Evolutionary conservation across 2,888 invertebrate species (phyloP).

Genomic region (Fissipunctia ypsillon): DNA sequence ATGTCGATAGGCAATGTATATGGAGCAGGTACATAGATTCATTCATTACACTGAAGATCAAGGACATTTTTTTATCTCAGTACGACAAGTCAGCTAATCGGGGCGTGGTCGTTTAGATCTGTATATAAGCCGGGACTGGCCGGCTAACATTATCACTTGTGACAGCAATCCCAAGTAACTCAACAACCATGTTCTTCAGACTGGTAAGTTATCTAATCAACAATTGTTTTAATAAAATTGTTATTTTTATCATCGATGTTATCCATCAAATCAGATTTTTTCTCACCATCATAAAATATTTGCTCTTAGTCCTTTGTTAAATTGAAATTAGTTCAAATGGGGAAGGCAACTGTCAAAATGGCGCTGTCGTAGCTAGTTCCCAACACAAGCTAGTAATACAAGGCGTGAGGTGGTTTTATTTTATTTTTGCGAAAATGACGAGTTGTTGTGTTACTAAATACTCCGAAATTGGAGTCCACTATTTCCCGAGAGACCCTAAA

Average conservation of each 20-base stretch:
- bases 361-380: too few relatives aligned
- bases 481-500: too few relatives aligned
- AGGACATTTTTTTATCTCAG: slow-evolving; percentile 85
- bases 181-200: slow-evolving; percentile 86
- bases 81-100: slow-evolving; percentile 73
- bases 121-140: slow-evolving; percentile 82
- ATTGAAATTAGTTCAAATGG: too few relatives aligned
- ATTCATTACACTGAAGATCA: slow-evolving; percentile 86
- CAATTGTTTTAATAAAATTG: neutral
- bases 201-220: slow-evolving; percentile 77
- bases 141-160: slow-evolving; percentile 83
- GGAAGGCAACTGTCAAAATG: too few relatives aligned
- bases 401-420: too few relatives aligned
- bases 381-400: too few relatives aligned
- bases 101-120: slow-evolving; percentile 83
- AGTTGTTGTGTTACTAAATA: too few relatives aligned
- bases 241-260: neutral
- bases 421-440: too few relatives aligned
- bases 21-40: slow-evolving; percentile 74
- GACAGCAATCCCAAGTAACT: slow-evolving; percentile 79
- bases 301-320: neutral
- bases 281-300: neutral
- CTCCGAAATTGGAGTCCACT: too few relatives aligned
- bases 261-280: neutral
- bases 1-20: slow-evolving; percentile 74